Conservation (phyloP, 1,140 invertebrate species). For the Grapholita molesta region DNA sequence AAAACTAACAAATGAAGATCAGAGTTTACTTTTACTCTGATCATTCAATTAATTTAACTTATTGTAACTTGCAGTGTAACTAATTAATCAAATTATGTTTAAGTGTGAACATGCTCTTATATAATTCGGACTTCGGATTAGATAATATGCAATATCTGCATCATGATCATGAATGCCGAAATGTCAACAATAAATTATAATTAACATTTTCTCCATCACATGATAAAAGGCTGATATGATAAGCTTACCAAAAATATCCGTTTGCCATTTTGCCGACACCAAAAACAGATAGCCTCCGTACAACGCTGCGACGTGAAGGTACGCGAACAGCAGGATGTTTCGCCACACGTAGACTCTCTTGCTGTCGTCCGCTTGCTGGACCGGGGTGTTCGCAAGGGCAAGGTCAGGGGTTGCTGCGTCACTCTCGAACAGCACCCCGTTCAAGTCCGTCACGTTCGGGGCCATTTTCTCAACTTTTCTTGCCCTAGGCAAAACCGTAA, state of each 20-base stretch:
- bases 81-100: too few relatives aligned
- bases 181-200: not conserved
- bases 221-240: not conserved
- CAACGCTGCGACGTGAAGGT: constrained; percentile 91
- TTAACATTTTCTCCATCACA: not conserved
- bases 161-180: not conserved
- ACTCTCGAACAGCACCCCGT: constrained; percentile 82
- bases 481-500: constrained; percentile 27
- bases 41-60: too few relatives aligned
- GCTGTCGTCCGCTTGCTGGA: constrained; percentile 71
- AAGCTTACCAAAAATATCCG: constrained; percentile 87
- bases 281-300: constrained; percentile 91
- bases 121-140: not conserved
- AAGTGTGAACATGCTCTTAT: too few relatives aligned
- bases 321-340: constrained; percentile 91
- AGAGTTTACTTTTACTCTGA: too few relatives aligned
- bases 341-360: constrained; percentile 91
- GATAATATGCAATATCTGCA: not conserved
- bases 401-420: constrained; percentile 80
- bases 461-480: constrained; percentile 70
- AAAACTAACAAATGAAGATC: too few relatives aligned
- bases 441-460: constrained; percentile 79
- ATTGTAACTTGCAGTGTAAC: too few relatives aligned
- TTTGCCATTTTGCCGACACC: constrained; percentile 87
- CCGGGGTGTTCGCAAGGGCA: constrained; percentile 54